Conservation (phyloP, 1,140 invertebrate species). For the Coenobita brevimanus region DNA sequence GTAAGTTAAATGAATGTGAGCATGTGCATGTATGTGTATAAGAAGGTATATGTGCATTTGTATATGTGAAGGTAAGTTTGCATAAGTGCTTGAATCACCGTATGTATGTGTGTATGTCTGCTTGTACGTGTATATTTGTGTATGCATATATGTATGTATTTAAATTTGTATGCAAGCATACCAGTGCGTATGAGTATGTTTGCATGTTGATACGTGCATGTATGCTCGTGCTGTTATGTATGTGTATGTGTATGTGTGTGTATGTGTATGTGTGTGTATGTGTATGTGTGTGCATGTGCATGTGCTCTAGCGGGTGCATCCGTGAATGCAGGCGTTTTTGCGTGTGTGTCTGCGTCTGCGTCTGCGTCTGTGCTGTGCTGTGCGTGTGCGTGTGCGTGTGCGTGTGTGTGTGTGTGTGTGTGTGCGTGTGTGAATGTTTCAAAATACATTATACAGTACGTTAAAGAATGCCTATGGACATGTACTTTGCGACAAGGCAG, state of each 20-base stretch:
- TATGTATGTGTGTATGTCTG: constrained; percentile 3
- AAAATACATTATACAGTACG: too few relatives aligned
- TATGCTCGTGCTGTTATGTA: too few relatives aligned
- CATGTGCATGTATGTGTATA: background rate
- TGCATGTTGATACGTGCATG: too few relatives aligned
- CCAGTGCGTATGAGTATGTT: too few relatives aligned
- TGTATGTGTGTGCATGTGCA: background rate
- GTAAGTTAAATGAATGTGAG: constrained; percentile 4
- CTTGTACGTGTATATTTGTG: too few relatives aligned
- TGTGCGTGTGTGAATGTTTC: background rate
- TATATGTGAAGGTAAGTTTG: background rate
- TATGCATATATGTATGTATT: too few relatives aligned
- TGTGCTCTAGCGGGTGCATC: too few relatives aligned
- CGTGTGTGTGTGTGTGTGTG: background rate
- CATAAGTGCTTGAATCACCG: background rate
- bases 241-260: constrained; percentile 17
- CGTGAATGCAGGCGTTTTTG: too few relatives aligned
- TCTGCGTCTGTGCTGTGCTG: too few relatives aligned
- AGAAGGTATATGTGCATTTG: background rate
- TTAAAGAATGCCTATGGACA: too few relatives aligned
- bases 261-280: constrained; percentile 13
- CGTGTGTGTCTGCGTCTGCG: background rate
- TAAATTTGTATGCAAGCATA: too few relatives aligned
- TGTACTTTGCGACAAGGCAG: too few relatives aligned
- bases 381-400: background rate